phyloP scores from a whole-genome alignment of 1,140 invertebrate genomes.

The honey bee (Apis mellifera) region DNA sequence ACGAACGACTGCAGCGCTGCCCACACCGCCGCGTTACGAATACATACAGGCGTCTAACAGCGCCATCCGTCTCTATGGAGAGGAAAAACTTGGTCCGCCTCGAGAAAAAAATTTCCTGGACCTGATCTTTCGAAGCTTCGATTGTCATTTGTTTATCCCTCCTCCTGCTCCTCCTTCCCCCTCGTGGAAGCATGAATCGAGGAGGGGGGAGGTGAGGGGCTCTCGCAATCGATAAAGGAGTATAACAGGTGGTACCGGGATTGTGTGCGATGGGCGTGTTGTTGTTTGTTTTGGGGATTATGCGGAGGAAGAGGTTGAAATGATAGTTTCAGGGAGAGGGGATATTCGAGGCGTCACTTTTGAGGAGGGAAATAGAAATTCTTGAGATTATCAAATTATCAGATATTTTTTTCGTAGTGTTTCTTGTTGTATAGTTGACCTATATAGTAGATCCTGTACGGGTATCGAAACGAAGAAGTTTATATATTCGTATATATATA shows the following conservation, averaged over 20 bases:
- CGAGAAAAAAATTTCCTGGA: conserved; percentile 53
- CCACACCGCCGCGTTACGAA: conserved; percentile 69
- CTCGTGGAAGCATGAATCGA: too few species aligned
- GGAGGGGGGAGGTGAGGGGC: not conserved
- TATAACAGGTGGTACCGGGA: conserved; percentile 10
- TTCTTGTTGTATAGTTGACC: too few species aligned
- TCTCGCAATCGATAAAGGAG: not conserved
- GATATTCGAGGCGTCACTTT: too few species aligned
- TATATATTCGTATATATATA: not conserved
- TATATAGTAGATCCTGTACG: too few species aligned
- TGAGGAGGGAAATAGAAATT: too few species aligned
- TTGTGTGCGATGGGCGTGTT: not conserved
- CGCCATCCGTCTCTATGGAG: conserved; percentile 55
- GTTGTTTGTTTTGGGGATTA: not conserved
- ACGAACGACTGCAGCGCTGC: conserved; percentile 73
- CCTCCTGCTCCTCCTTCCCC: too few species aligned
- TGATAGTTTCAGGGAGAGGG: too few species aligned
- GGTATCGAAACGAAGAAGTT: too few species aligned
- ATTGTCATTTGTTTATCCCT: not conserved
- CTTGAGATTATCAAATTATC: too few species aligned
- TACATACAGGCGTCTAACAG: conserved; percentile 43
- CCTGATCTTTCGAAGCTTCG: not conserved
- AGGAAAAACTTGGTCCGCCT: not conserved
- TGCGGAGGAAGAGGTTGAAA: not conserved
- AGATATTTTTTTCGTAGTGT: too few species aligned